These are phyloP conservation scores for Mormyrus lacerda DNA, from an alignment of 2,113 vertebrate genomes.

Conservation along the genomic window DNA sequence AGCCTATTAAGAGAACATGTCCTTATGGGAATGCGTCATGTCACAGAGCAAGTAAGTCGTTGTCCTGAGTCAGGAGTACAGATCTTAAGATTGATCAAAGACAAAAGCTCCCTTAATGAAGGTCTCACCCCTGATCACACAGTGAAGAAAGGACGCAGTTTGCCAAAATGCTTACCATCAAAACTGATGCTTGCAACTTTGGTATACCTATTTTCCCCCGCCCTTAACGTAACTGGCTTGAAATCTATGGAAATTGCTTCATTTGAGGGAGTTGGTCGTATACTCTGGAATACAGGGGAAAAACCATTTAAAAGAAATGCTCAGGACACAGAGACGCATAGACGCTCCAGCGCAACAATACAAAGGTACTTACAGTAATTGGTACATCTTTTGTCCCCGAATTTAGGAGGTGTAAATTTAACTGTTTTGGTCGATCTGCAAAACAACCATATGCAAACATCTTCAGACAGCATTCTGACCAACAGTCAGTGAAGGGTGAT, in stretches of 20 bases:
- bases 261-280: conserved; percentile 89
- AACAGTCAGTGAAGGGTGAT: neutral
- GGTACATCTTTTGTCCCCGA: conserved; percentile 97
- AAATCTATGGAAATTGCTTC: conserved; percentile 89
- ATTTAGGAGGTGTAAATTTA: conserved; percentile 98
- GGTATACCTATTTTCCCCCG: conserved; percentile 92
- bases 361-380: conserved; percentile 78
- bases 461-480: neutral
- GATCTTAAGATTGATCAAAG: neutral
- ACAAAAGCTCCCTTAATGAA: neutral
- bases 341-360: neutral
- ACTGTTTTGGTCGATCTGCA: conserved; percentile 90
- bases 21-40: neutral
- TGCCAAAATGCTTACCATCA: conserved; percentile 74
- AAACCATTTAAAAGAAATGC: neutral
- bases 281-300: conserved; percentile 65
- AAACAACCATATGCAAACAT: conserved; percentile 26
- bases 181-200: conserved; percentile 98
- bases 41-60: neutral
- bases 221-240: conserved; percentile 90
- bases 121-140: neutral
- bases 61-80: neutral
- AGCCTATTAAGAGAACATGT: neutral
- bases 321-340: neutral
- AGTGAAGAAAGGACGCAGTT: neutral